Percentiles rank a stretch among this genome's conserved stretches.
Evolutionary conservation across 2,888 invertebrate species (phyloP).

Genomic region (Tyria jacobaeae): DNA sequence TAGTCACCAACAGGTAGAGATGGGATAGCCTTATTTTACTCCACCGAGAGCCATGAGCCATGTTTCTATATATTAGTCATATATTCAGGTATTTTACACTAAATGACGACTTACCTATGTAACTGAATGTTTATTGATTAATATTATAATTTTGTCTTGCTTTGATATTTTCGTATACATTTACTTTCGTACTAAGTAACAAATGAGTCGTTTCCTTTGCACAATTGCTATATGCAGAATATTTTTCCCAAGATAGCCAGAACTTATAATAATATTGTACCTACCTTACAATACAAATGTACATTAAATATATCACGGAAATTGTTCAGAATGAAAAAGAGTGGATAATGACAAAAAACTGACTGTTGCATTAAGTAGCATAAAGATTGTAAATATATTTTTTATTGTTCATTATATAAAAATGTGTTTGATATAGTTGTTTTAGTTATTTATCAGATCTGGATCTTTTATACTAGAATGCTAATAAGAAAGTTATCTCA

Average conservation of each 20-base stretch:
- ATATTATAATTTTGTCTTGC: no score
- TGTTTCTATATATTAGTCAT: neutral
- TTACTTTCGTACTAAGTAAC: neutral
- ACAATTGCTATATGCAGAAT: neutral
- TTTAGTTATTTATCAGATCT: conserved; percentile 35
- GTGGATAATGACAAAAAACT: conserved; percentile 1
- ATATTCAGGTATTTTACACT: neutral
- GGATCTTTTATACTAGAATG: no score
- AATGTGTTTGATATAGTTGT: conserved; percentile 50
- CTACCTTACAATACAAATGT: no score
- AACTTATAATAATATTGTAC: no score
- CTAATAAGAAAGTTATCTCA: no score
- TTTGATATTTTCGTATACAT: no score
- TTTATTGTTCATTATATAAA: conserved; percentile 74
- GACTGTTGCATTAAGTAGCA: conserved; percentile 39
- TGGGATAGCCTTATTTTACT: no score
- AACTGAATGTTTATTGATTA: no score
- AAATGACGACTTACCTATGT: neutral
- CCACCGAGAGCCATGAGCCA: neutral
- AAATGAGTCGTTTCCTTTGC: neutral
- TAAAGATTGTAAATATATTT: conserved; percentile 77
- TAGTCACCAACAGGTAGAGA: no score
- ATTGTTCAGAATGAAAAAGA: neutral
- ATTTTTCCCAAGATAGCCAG: no score
- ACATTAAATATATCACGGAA: neutral